Evolutionary conservation across 2,797 vertebrate genomes (phyloP), one percentile per base, ranked within the genome.

Genomic region (Periparus ater): DNA sequence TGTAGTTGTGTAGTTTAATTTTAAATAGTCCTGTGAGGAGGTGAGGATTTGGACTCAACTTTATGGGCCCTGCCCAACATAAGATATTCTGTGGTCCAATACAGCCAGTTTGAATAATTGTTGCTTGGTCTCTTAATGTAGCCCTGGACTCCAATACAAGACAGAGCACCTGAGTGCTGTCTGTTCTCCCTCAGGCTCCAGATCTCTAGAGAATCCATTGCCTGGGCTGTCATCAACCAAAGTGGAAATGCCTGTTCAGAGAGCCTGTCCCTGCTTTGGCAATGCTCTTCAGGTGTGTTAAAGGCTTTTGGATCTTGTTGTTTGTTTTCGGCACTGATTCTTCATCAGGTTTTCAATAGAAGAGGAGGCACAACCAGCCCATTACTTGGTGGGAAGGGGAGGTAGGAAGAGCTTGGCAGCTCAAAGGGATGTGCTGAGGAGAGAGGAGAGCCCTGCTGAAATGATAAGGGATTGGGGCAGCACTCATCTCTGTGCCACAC

Each of bases 401-500:
- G 58, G 54, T n/a, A 57, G n/a, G 57, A 91, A 44, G 38, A 85
- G 22, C 20, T 85, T 50, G 38, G 34, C 48, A 85, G 65, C 62
- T 89, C 42, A 44, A 48, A 89, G 34, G 29, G 29, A 30, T 60
- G 20, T 34, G 25, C 34, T 79, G 38, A 50, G 42, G 44, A 78
- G 42, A 60, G 63, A 80, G 19, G 50, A 63, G 51, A 89, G 45
- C n/a, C 44, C 62, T 27, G 5, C 47, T 84, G 58, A 38, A 78
- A 48, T 27, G n/a, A 23, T 78, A 62, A 62, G 34, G 13, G 25
- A 1, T 27, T 78, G 25, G 34, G 27, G n/a, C 54, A 90, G 44
- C 51, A 11, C 61, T 75, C 3, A 2, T 26, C 2, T 1, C 85
- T 53, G 10, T 58, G 76, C 54, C 61, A 61, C 0, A 0, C 50